Conservation (phyloP, 2,797 vertebrate genomes). For the Myotis vivesi region DNA sequence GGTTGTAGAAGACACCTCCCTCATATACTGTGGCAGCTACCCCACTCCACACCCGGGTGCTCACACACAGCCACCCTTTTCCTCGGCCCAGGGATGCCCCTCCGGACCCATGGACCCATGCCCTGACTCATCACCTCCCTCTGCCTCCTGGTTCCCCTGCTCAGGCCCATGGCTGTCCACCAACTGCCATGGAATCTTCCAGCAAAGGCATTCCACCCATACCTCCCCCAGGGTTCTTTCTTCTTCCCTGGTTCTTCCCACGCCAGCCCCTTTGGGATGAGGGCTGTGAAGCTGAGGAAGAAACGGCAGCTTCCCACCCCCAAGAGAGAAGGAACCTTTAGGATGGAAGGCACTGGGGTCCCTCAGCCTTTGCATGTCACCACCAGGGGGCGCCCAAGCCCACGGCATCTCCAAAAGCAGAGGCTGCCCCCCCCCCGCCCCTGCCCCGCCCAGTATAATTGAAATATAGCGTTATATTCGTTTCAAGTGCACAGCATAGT, state of each 20-base stretch:
- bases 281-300: not conserved
- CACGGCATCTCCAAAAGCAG: slow-evolving; percentile 5
- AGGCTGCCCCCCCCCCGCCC: no score
- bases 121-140: not conserved
- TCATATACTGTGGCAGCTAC: not conserved
- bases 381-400: slow-evolving; percentile 65
- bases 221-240: slow-evolving; percentile 17
- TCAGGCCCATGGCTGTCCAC: slow-evolving; percentile 22
- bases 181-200: slow-evolving; percentile 70
- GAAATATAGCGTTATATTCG: not conserved
- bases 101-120: not conserved
- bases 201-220: slow-evolving; percentile 46
- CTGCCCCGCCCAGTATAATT: no score
- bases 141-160: not conserved
- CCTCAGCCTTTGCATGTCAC: not conserved
- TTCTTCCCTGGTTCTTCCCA: not conserved
- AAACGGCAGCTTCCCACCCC: not conserved
- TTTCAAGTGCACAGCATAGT: not conserved
- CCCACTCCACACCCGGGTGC: not conserved
- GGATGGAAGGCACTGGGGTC: not conserved
- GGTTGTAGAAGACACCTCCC: not conserved
- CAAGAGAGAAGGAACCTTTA: not conserved
- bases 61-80: not conserved
- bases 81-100: not conserved
- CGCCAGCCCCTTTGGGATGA: not conserved